phyloP scores from a whole-genome alignment of 2,113 vertebrate species.

The Poeciliopsis prolifica region DNA sequence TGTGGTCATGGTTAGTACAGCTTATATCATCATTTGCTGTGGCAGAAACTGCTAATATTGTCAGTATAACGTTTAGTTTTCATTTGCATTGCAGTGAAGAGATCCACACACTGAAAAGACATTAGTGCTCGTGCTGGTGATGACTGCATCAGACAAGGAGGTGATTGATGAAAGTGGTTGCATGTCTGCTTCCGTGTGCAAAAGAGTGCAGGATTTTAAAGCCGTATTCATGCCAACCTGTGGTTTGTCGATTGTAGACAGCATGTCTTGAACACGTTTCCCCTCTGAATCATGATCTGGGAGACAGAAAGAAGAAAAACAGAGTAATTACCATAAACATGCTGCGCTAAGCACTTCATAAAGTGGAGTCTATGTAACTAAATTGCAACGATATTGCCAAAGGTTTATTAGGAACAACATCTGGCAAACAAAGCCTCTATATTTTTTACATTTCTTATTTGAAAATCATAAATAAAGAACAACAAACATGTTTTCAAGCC shows the following conservation, averaged over 20 bases:
- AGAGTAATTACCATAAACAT: constrained; percentile 20
- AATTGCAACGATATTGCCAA: neutral
- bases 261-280: constrained; percentile 93
- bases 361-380: neutral
- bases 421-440: neutral
- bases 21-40: neutral
- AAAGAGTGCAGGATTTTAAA: neutral
- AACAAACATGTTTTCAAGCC: neutral
- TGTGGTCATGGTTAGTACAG: constrained; percentile 56
- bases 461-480: too few species aligned
- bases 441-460: neutral
- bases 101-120: constrained; percentile 36
- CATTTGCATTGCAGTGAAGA: constrained; percentile 18
- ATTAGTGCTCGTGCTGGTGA: constrained; percentile 17
- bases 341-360: constrained; percentile 4
- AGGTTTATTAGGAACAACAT: neutral
- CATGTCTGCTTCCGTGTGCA: constrained; percentile 7
- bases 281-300: constrained; percentile 94
- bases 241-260: constrained; percentile 96
- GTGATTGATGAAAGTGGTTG: constrained; percentile 38
- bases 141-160: constrained; percentile 27
- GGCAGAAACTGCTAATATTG: neutral
- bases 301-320: constrained; percentile 29
- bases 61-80: constrained; percentile 14
- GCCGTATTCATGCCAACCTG: constrained; percentile 84